Conservation (phyloP, 2,888 invertebrate genomes). For the Coelinius sp. region DNA sequence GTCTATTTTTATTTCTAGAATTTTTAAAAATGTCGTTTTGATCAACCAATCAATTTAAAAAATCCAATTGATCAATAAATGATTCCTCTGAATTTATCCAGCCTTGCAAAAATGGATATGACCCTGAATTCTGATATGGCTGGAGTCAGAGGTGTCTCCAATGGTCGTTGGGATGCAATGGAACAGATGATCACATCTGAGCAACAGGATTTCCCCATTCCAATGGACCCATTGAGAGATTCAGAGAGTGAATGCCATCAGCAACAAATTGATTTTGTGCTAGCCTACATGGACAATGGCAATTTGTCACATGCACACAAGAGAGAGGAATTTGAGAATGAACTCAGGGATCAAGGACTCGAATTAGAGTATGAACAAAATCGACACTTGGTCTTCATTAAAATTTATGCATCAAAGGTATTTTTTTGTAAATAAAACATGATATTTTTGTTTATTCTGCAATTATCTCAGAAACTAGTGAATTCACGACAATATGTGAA, state of each 20-base stretch:
- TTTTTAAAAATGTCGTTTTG: background rate
- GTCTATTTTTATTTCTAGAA: background rate
- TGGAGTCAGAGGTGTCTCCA: background rate
- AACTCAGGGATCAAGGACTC: slow-evolving; percentile 73
- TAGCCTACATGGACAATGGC: slow-evolving; percentile 74
- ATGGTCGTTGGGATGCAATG: slow-evolving; percentile 47
- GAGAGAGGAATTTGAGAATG: slow-evolving; percentile 68
- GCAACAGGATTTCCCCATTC: slow-evolving; percentile 46
- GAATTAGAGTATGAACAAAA: slow-evolving; percentile 76
- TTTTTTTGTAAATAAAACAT: background rate
- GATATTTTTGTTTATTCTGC: too few relatives aligned
- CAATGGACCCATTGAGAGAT: slow-evolving; percentile 40
- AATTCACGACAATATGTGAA: too few relatives aligned
- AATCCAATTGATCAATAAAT: background rate
- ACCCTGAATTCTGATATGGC: slow-evolving; percentile 7
- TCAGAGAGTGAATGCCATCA: slow-evolving; percentile 39
- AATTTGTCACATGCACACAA: slow-evolving; percentile 61
- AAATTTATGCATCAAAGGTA: slow-evolving; percentile 79
- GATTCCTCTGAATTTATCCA: background rate
- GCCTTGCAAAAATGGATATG: slow-evolving; percentile 31
- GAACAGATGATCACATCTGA: slow-evolving; percentile 53
- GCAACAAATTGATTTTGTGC: slow-evolving; percentile 75
- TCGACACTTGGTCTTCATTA: slow-evolving; percentile 78
- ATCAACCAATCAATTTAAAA: background rate
- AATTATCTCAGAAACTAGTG: too few relatives aligned